Percentiles rank a stretch among this genome's conserved stretches.
These are phyloP conservation scores for Drepana falcataria DNA, from an alignment of 2,888 invertebrate genomes.

Conservation along the genomic window DNA sequence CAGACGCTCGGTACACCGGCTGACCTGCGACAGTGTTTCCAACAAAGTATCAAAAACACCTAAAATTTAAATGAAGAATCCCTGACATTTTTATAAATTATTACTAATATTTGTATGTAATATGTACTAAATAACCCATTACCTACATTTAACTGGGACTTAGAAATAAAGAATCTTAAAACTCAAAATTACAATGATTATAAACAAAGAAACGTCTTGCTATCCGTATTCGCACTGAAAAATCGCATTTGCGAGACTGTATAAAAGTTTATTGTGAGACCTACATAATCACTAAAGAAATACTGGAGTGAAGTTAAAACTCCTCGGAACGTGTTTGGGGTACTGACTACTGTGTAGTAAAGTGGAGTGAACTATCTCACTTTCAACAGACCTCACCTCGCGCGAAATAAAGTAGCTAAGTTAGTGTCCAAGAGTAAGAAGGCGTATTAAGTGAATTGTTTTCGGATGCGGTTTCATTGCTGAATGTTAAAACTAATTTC, in stretches of 20 bases:
- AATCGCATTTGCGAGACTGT: conserved; percentile 1
- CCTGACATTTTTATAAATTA: too few species aligned
- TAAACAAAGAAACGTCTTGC: too few species aligned
- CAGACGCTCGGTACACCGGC: too few species aligned
- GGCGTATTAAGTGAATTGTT: neutral
- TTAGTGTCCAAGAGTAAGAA: conserved; percentile 12
- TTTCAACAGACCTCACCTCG: conserved; percentile 63
- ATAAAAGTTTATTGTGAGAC: conserved; percentile 10
- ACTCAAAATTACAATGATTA: neutral
- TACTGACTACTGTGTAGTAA: conserved; percentile 33
- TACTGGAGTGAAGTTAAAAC: conserved; percentile 36
- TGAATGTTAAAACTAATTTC: too few species aligned
- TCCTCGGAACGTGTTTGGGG: conserved; percentile 43
- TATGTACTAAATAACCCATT: too few species aligned
- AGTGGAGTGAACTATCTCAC: conserved; percentile 66
- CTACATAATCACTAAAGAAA: conserved; percentile 28
- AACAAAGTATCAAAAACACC: too few species aligned
- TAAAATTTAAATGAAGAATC: too few species aligned
- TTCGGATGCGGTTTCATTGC: conserved; percentile 31
- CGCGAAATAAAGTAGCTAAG: conserved; percentile 65
- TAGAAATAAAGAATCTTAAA: neutral
- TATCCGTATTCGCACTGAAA: neutral
- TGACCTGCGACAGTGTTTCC: too few species aligned
- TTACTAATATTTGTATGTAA: too few species aligned
- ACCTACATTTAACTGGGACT: too few species aligned